Percentiles rank a stretch among this genome's conserved stretches.
Conservation (phyloP, 2,797 vertebrate species). For the Helarctos malayanus region DNA sequence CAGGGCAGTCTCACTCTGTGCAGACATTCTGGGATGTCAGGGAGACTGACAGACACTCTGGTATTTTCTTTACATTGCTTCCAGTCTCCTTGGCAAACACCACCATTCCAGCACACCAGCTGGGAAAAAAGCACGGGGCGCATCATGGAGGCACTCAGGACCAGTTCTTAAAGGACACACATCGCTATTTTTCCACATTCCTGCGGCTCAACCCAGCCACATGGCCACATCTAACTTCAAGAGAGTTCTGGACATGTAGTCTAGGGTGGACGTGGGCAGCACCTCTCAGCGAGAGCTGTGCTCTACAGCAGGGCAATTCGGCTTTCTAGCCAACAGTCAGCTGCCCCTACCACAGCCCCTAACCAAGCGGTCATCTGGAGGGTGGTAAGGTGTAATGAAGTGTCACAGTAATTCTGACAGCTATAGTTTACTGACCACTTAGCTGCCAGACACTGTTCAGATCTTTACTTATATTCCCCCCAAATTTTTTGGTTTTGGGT, state of each 20-base stretch:
- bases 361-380: background rate
- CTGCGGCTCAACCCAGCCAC: background rate
- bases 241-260: background rate
- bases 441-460: background rate
- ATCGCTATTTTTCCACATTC: background rate
- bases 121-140: background rate
- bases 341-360: too few species aligned
- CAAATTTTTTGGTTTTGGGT: background rate
- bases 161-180: background rate
- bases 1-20: background rate
- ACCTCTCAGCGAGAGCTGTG: background rate
- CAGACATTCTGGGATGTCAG: background rate
- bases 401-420: background rate
- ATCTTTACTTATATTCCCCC: background rate
- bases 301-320: background rate
- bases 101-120: background rate
- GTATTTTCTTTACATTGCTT: background rate
- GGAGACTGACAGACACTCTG: background rate
- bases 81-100: background rate
- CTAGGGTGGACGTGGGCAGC: background rate
- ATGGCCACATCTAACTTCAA: background rate
- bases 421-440: background rate
- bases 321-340: fast-evolving
- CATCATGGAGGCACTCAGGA: background rate
- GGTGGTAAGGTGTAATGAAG: background rate